A percentile compares a stretch with the other conserved stretches of the same genome.
Conservation (phyloP, 2,888 invertebrate species). For the Aphodius granarius region DNA sequence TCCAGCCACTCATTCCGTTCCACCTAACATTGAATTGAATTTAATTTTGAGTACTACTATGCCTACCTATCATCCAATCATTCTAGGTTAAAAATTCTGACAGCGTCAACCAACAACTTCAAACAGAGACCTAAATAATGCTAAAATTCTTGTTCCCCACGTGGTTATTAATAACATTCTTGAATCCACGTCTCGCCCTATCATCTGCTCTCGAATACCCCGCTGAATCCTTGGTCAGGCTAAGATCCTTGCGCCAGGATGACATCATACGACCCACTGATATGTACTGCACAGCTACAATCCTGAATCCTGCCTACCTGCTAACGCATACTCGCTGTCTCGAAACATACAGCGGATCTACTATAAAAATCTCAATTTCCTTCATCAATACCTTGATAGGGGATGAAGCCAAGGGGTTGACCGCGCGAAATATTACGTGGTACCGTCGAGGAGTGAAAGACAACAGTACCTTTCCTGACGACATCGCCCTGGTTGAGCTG, state of each 20-base stretch:
- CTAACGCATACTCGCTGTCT: slow-evolving; percentile 18
- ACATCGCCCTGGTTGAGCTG: slow-evolving; percentile 15
- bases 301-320: slow-evolving; percentile 22
- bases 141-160: background rate
- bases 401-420: background rate
- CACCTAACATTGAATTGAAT: too few relatives aligned
- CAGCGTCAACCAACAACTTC: background rate
- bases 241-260: background rate
- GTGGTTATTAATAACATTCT: background rate
- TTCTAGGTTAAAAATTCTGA: background rate
- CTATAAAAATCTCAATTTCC: background rate
- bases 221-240: slow-evolving; percentile 17
- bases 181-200: background rate
- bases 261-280: background rate
- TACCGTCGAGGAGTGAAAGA: slow-evolving; percentile 7
- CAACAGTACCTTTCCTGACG: background rate
- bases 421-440: slow-evolving; percentile 1
- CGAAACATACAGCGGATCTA: background rate
- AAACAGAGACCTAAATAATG: background rate
- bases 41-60: too few relatives aligned
- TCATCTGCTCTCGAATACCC: slow-evolving; percentile 11
- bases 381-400: background rate
- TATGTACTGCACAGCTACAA: slow-evolving; percentile 15
- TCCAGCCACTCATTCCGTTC: background rate
- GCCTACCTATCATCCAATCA: too few relatives aligned